phyloP scores from a whole-genome alignment of 2,113 vertebrate genomes.

The Neotoma lepida region DNA sequence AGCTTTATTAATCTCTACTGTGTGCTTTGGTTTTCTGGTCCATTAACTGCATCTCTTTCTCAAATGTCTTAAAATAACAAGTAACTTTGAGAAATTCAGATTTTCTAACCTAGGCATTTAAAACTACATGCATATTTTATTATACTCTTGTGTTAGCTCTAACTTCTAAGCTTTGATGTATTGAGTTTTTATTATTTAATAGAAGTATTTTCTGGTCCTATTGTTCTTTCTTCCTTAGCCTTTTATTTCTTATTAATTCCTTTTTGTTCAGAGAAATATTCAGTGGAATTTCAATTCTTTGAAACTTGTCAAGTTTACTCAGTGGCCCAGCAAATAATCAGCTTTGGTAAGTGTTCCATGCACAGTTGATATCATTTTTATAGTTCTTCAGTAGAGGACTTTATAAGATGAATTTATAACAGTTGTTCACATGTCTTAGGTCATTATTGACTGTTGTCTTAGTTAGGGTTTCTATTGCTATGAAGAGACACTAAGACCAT shows the following conservation, averaged over 20 bases:
- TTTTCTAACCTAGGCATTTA: not conserved
- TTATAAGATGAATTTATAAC: not conserved
- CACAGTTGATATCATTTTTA: not conserved
- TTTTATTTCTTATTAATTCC: conserved; percentile 2
- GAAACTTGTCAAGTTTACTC: not conserved
- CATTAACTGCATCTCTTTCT: not conserved
- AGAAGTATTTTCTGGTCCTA: not conserved
- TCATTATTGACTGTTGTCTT: not conserved
- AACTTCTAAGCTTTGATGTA: not conserved
- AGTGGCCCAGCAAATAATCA: not conserved
- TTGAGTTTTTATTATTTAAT: conserved; percentile 24
- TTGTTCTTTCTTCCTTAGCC: conserved; percentile 10
- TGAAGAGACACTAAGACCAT: not conserved
- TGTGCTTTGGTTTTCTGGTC: not conserved
- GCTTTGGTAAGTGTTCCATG: not conserved
- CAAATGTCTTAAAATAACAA: not conserved
- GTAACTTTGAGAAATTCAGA: not conserved
- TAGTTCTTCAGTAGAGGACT: not conserved
- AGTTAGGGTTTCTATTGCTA: not conserved
- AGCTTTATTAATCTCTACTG: not conserved
- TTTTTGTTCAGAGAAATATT: not conserved
- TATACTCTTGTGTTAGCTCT: not conserved
- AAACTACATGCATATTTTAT: not conserved
- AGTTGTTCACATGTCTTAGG: not conserved
- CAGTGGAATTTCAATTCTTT: not conserved